Conservation (phyloP, 2,888 invertebrate species). For the Rhagonycha fulva region DNA sequence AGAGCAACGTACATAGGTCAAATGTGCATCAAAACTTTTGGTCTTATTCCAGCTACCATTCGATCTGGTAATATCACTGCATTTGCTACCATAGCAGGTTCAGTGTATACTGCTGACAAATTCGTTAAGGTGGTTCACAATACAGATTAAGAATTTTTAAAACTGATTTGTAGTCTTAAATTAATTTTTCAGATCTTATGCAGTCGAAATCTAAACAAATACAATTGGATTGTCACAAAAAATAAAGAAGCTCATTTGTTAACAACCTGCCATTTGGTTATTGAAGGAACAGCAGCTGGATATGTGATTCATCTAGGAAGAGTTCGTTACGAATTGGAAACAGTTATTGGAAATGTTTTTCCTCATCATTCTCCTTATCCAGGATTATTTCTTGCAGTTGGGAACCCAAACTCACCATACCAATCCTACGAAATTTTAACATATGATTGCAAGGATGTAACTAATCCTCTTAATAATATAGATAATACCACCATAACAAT, state of each 20-base stretch:
- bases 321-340: slow-evolving; percentile 12
- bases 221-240: slow-evolving; percentile 11
- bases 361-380: slow-evolving; percentile 9
- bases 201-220: slow-evolving; percentile 9
- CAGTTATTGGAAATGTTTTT: slow-evolving; percentile 11
- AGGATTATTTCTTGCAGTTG: slow-evolving; percentile 13
- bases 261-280: slow-evolving; percentile 13
- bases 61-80: background rate
- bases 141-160: too few species aligned
- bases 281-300: slow-evolving; percentile 19
- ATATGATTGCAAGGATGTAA: background rate
- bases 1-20: slow-evolving; percentile 21
- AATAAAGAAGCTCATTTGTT: slow-evolving; percentile 12
- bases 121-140: slow-evolving; percentile 7
- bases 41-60: slow-evolving; percentile 19
- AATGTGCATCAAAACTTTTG: background rate
- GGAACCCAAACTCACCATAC: slow-evolving; percentile 2
- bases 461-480: too few species aligned
- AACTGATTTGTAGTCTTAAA: too few species aligned
- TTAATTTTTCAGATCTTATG: slow-evolving; percentile 13
- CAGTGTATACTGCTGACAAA: background rate
- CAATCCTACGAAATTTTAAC: slow-evolving; percentile 18
- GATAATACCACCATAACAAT: too few species aligned
- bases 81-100: background rate
- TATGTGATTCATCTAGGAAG: slow-evolving; percentile 17